A percentile compares a stretch with the other conserved stretches of the same genome.
Conservation (phyloP, 2,113 vertebrate genomes). For the Neogobius melanostomus region DNA sequence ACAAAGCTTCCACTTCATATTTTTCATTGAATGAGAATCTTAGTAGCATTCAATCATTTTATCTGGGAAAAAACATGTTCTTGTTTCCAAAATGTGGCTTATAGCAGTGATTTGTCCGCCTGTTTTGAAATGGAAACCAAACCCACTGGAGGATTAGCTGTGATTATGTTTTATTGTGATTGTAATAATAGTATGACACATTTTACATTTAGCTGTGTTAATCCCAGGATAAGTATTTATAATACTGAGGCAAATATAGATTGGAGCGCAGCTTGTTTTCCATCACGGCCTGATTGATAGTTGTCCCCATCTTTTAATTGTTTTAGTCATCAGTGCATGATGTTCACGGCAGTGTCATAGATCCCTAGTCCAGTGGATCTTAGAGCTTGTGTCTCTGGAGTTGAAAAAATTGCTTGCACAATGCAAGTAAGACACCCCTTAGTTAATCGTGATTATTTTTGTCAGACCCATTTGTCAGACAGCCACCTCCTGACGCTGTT, state of each 20-base stretch:
- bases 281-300: slow-evolving; percentile 7
- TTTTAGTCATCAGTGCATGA: slow-evolving; percentile 4
- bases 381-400: background rate
- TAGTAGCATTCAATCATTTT: background rate
- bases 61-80: slow-evolving; percentile 8
- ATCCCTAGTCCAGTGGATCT: background rate
- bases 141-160: slow-evolving; percentile 40
- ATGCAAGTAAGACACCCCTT: background rate
- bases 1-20: background rate
- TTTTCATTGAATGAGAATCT: background rate
- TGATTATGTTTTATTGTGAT: slow-evolving; percentile 59
- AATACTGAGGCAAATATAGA: slow-evolving; percentile 49
- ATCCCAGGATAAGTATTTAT: slow-evolving; percentile 57
- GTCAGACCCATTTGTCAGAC: background rate
- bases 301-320: slow-evolving; percentile 20
- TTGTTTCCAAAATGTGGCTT: slow-evolving; percentile 41
- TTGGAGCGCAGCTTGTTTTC: slow-evolving; percentile 35
- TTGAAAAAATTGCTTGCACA: background rate
- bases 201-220: slow-evolving; percentile 61
- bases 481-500: slow-evolving; percentile 11
- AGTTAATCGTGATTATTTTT: background rate
- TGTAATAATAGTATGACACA: slow-evolving; percentile 57
- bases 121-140: slow-evolving; percentile 53
- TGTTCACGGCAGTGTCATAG: slow-evolving; percentile 2
- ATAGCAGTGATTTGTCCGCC: slow-evolving; percentile 10